Conservation (phyloP, 2,888 invertebrate genomes). For the Pseudococcus jackbeardsleyi region DNA sequence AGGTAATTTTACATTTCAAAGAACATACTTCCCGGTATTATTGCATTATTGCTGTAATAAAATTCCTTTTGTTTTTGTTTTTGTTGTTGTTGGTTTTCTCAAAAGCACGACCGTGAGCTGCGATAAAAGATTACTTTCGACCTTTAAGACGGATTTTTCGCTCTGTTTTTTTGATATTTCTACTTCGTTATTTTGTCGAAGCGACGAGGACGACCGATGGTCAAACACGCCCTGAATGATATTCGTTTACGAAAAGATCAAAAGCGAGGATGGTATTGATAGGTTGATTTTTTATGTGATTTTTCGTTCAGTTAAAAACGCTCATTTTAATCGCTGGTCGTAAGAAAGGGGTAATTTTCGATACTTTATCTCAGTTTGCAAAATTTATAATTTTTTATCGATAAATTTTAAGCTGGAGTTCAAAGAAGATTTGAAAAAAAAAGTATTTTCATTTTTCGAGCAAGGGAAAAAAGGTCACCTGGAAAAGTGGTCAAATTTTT, state of each 20-base stretch:
- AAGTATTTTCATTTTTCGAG: too few relatives aligned
- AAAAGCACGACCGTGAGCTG: not conserved
- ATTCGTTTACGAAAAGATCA: not conserved
- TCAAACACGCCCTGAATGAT: not conserved
- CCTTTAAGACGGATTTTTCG: constrained; percentile 35
- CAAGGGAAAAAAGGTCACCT: too few relatives aligned
- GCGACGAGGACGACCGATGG: not conserved
- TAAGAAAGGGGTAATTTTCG: not conserved
- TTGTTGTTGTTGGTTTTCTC: constrained; percentile 21
- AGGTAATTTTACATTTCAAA: constrained; percentile 38
- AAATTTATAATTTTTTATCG: not conserved
- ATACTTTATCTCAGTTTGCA: not conserved
- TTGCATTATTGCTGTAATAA: constrained; percentile 44
- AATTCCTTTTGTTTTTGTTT: constrained; percentile 29
- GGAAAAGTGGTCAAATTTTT: too few relatives aligned
- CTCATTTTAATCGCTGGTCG: not conserved
- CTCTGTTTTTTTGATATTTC: not conserved
- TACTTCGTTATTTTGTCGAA: not conserved
- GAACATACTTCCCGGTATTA: constrained; percentile 42
- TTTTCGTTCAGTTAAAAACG: not conserved
- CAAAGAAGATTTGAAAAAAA: not conserved
- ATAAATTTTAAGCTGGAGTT: not conserved
- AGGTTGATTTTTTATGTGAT: not conserved
- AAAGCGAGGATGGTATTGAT: not conserved
- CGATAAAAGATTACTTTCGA: constrained; percentile 47